A percentile compares a stretch with the other conserved stretches of the same genome.
These are phyloP conservation scores for Loris lydekkerianus DNA, from an alignment of 2,797 vertebrate species.

Conservation along the genomic window DNA sequence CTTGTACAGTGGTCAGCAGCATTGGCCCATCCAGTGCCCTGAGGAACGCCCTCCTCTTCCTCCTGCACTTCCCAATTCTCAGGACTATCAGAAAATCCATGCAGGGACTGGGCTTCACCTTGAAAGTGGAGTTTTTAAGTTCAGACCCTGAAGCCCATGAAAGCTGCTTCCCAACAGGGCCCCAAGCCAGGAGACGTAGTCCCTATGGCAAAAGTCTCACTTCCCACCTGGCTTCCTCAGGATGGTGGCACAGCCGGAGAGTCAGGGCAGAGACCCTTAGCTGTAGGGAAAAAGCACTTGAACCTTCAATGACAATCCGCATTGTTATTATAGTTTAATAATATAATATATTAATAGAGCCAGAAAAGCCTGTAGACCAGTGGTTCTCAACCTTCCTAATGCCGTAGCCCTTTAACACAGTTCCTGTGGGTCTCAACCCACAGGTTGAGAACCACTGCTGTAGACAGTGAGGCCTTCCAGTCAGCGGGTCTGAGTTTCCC, in stretches of 20 bases:
- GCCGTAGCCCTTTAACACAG: too few relatives aligned
- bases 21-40: neutral
- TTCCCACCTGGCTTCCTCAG: neutral
- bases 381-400: too few relatives aligned
- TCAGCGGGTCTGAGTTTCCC: neutral
- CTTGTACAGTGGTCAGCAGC: neutral
- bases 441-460: too few relatives aligned
- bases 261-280: neutral
- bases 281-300: neutral
- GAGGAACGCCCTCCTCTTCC: neutral
- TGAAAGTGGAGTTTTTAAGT: conserved; percentile 9
- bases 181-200: neutral
- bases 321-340: neutral
- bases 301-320: neutral
- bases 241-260: neutral
- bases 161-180: neutral
- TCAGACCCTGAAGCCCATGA: neutral
- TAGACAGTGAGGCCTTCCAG: neutral
- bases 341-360: neutral
- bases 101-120: neutral
- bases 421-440: too few relatives aligned
- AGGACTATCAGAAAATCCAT: neutral
- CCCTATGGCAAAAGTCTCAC: neutral
- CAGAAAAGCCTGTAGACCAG: neutral
- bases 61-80: neutral